Evolutionary conservation across 2,888 invertebrate genomes (phyloP).

Genomic region (Drosophila diplacantha): DNA sequence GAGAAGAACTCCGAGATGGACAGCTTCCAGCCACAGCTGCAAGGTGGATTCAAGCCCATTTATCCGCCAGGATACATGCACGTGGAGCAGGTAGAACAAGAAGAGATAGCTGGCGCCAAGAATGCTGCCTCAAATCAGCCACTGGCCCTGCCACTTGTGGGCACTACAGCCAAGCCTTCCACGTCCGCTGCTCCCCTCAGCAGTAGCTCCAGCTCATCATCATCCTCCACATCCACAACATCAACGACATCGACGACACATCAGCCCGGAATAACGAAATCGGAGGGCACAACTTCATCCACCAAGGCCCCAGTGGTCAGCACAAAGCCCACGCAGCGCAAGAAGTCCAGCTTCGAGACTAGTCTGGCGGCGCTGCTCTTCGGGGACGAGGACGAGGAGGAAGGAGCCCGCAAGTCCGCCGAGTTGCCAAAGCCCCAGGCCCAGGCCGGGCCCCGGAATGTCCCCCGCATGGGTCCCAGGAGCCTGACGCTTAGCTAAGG

Average conservation of each 20-base stretch:
- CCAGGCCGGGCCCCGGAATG: constrained; percentile 64
- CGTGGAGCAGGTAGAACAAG: constrained; percentile 55
- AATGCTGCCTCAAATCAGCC: constrained; percentile 48
- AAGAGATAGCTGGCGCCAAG: constrained; percentile 18
- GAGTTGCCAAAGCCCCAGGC: constrained; percentile 46
- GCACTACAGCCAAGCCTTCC: constrained; percentile 22
- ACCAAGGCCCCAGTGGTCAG: constrained; percentile 44
- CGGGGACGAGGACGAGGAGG: constrained; percentile 72
- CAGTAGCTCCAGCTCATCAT: constrained; percentile 24
- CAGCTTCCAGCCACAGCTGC: constrained; percentile 83
- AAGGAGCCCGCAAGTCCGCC: constrained; percentile 56
- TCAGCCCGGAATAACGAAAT: constrained; percentile 32
- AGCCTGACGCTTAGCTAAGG: constrained; percentile 62
- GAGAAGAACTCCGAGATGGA: constrained; percentile 81
- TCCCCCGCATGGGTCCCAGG: constrained; percentile 74
- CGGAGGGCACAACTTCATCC: constrained; percentile 18
- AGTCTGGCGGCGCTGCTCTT: constrained; percentile 76
- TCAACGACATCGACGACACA: constrained; percentile 38
- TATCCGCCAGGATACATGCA: constrained; percentile 79
- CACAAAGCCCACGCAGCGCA: constrained; percentile 49
- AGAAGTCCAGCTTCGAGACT: constrained; percentile 75
- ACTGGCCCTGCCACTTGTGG: constrained; percentile 43
- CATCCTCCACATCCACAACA: constrained; percentile 24
- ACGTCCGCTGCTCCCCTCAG: constrained; percentile 13
- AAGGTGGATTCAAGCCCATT: constrained; percentile 84